Evolutionary conservation across 2,888 invertebrate species (phyloP), one percentile per base, ranked within the genome.

Genomic region (Melinaea marsaeus): DNA sequence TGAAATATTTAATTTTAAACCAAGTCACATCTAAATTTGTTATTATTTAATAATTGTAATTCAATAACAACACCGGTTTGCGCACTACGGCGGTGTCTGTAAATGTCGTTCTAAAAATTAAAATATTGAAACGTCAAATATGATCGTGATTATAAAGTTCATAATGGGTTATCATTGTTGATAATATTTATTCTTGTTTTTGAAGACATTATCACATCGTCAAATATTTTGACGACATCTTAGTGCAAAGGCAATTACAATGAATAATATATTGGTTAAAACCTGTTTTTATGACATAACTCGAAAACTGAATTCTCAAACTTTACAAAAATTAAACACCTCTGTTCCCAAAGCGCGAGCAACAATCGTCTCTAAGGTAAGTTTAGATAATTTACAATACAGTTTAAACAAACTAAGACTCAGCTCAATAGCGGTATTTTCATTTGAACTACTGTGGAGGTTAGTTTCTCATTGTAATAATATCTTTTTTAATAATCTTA

Each of bases 81-180:
- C 9, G 7, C 11, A 42, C 3, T 42, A 42, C 42, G 42, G 9
- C 42, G 42, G 22, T 55, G 61, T 56, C 54, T 55, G 35, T 63
- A 69, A 70, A 71, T 67, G 68, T 22, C 22, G 22, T 67, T 51
- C 32, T 4, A 32, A 51, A 42, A 6, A 11, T 42, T 22, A 9
- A 42, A 51, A 51, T 11, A 51, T 32, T 51, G 7, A 51, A 51
- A 51, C 51, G 33, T 57, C 37, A 57, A 57, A 57, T 22, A 11
- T 57, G 45, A n/a, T 37, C 13, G 56, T 63, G 75, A 74, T 73
- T 60, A 69, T 83, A 86, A 70, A 85, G 90, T 87, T 90, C 89
- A 88, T 68, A 83, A 75, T 89, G 79, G 89, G 90, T 90, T 90
- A 90, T 89, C 90, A 79, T 62, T 67, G 66, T 61, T 75, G 85